phyloP scores from a whole-genome alignment of 2,888 invertebrate genomes.

The Protophormia terraenovae region DNA sequence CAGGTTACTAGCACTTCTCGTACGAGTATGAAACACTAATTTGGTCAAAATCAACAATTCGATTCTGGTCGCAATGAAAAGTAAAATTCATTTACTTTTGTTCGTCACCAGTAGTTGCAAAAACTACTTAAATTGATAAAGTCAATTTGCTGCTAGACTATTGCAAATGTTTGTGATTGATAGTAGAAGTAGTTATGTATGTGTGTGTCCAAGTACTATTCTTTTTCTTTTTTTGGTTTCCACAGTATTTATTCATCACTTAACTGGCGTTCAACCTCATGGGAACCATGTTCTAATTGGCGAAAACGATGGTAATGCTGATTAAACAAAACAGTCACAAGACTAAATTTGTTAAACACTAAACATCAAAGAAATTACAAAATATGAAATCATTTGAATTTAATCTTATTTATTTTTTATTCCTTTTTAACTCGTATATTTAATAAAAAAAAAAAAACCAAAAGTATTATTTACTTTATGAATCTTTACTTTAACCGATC shows the following conservation, averaged over 20 bases:
- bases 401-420: not conserved
- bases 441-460: no score
- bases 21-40: constrained; percentile 51
- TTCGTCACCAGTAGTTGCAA: constrained; percentile 14
- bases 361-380: not conserved
- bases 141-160: constrained; percentile 63
- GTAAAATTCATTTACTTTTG: constrained; percentile 48
- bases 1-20: constrained; percentile 3
- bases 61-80: constrained; percentile 54
- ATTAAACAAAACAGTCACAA: constrained; percentile 47
- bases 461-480: not conserved
- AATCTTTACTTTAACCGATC: constrained; percentile 13
- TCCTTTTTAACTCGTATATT: no score
- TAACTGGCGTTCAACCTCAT: constrained; percentile 65
- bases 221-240: not conserved
- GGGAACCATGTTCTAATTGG: constrained; percentile 68
- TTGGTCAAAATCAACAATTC: constrained; percentile 60
- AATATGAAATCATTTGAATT: constrained; percentile 1
- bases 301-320: constrained; percentile 68
- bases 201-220: constrained; percentile 23
- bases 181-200: not conserved
- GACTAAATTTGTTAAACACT: not conserved
- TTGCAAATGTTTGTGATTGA: constrained; percentile 3
- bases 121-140: constrained; percentile 53
- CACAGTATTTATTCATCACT: constrained; percentile 36